A percentile compares a stretch with the other conserved stretches of the same genome.
These are phyloP conservation scores for Paratilapia polleni DNA, from an alignment of 2,113 vertebrate genomes.

Conservation along the genomic window DNA sequence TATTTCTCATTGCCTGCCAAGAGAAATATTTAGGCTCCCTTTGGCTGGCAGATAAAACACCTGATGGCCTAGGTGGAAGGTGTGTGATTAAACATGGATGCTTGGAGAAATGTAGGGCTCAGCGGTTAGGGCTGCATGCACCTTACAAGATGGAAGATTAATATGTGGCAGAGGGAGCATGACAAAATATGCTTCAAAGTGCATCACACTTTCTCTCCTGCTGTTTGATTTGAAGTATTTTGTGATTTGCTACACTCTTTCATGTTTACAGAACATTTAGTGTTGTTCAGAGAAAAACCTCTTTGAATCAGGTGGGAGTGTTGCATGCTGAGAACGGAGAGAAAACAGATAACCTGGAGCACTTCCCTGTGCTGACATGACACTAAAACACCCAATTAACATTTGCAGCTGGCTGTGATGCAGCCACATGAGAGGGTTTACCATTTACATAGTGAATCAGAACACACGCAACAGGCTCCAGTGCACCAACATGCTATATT, in stretches of 20 bases:
- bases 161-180: conserved; percentile 25
- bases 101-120: conserved; percentile 19
- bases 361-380: conserved; percentile 58
- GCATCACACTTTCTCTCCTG: conserved; percentile 9
- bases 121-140: conserved; percentile 9
- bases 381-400: conserved; percentile 70
- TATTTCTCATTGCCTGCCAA: conserved; percentile 40
- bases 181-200: conserved; percentile 53
- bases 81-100: conserved; percentile 57
- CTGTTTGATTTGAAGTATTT: conserved; percentile 38
- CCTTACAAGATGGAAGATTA: conserved; percentile 39
- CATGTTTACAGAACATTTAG: conserved; percentile 26
- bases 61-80: conserved; percentile 35
- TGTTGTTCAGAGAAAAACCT: conserved; percentile 7
- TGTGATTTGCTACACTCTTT: conserved; percentile 18
- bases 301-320: conserved; percentile 10
- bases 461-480: conserved; percentile 62
- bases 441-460: conserved; percentile 49
- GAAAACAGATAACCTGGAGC: conserved; percentile 61
- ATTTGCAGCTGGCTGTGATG: conserved; percentile 59
- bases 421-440: conserved; percentile 39
- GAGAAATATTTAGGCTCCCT: not conserved
- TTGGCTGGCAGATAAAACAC: conserved; percentile 45
- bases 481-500: not conserved
- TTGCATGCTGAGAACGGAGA: conserved; percentile 10